These are phyloP conservation scores for Drosophila nikananu DNA, from an alignment of 1,140 invertebrate species.

Conservation along the genomic window DNA sequence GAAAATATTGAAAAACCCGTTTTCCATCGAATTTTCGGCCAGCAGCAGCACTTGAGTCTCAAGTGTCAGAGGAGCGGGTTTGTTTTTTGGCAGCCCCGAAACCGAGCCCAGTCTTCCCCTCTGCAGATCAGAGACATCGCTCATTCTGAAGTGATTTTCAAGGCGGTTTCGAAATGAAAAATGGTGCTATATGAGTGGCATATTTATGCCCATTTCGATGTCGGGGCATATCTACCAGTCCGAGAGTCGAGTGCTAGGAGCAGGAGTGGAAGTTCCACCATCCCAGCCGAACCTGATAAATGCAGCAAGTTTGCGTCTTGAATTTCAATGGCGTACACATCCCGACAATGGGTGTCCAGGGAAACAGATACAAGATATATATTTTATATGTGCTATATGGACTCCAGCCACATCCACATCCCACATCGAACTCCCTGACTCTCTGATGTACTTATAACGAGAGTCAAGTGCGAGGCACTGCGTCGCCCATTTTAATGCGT, in stretches of 20 bases:
- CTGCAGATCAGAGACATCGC: constrained; percentile 74
- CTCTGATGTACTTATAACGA: constrained; percentile 76
- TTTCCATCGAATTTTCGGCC: constrained; percentile 59
- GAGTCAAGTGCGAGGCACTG: constrained; percentile 71
- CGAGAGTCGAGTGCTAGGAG: constrained; percentile 22
- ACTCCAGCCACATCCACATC: constrained; percentile 18
- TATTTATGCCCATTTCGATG: constrained; percentile 62
- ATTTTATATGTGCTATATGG: constrained; percentile 3
- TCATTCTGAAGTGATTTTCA: constrained; percentile 70
- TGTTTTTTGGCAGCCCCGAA: constrained; percentile 26
- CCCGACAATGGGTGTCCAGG: constrained; percentile 63
- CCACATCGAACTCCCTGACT: constrained; percentile 47
- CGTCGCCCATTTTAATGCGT: constrained; percentile 82
- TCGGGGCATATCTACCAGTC: constrained; percentile 50
- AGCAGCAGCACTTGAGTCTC: constrained; percentile 68
- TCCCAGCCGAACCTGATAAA: constrained; percentile 61
- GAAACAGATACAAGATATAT: constrained; percentile 23
- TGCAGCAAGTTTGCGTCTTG: constrained; percentile 81
- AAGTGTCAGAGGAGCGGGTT: constrained; percentile 50
- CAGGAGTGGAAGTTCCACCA: constrained; percentile 8
- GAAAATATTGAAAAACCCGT: constrained; percentile 75
- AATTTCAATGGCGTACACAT: constrained; percentile 76
- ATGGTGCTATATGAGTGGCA: constrained; percentile 74
- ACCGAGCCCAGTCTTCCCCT: constrained; percentile 17
- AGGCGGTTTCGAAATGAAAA: constrained; percentile 73